Base-by-base conservation (phyloP, 1,140 invertebrate genomes). In the Onthophagus taurus region DNA sequence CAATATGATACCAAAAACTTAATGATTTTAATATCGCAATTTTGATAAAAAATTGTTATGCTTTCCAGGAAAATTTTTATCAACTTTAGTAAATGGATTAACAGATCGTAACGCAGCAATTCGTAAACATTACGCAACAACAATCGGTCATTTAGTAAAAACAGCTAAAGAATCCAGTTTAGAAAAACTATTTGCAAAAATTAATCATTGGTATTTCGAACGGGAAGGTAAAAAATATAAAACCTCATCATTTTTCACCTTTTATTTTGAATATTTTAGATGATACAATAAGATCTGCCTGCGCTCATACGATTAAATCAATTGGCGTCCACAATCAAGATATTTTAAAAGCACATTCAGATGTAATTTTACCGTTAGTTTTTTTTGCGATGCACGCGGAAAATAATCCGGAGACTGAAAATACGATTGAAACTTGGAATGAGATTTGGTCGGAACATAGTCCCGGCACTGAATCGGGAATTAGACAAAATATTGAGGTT, bases 381-480 rank as follows among this genome's bases (percentile, higher is more conserved):
- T 94, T 94, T 60, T 78, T 92, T 51, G 90, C 87, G 12, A 92
- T 89, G 83, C 89, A 93, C 59, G 80, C 78, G 13, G 76, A 81
- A 55, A 80, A 83, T 60, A 72, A 70, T 2, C 70, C 75, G 38
- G 76, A 74, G 47, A 75, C 75, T 20, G 71, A 78, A 51, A 66
- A 70, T 21, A 76, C 76, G 8, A 72, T 83, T 33, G 78, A 84
- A 52, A 65, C 83, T 16, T 95, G 88, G 84, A 80, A 83, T 48
- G 89, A 94, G 59, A 68, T 95, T 2, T 96, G 91, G 91, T 75
- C 74, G 18, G 90, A 94, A 55, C 77, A 88, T 14, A 83, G 86
- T 30, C 87, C 89, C 8, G 82, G 86, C 7, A 85, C 81, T 1
- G 90, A 92, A 68, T 76, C 74, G 23, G 88, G 85, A 17, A 80